These are phyloP conservation scores for Gastrophysa polygoni DNA, from an alignment of 2,888 invertebrate genomes.

Conservation along the genomic window DNA sequence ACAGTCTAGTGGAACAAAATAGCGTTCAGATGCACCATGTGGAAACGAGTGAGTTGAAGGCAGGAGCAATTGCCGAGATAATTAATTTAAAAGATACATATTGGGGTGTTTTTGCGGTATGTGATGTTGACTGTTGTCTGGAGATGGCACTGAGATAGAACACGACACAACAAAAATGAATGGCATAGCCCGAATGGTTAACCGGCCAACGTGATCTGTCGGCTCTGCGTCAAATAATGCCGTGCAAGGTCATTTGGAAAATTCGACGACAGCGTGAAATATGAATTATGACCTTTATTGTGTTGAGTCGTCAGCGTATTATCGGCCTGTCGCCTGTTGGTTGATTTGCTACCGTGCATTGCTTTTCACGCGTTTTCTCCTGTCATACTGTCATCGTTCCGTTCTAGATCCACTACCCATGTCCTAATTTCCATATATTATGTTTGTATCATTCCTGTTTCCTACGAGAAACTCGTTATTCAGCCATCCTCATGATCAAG, in stretches of 20 bases:
- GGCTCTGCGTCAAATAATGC: conserved; percentile 29
- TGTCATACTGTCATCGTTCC: background rate
- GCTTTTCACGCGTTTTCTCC: background rate
- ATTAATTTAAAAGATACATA: conserved; percentile 60
- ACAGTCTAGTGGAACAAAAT: no score
- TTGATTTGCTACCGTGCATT: background rate
- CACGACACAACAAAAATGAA: conserved; percentile 58
- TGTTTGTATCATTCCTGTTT: background rate
- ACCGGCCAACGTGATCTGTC: conserved; percentile 40
- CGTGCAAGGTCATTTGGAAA: conserved; percentile 11
- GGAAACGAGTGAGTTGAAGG: no score
- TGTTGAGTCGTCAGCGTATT: background rate
- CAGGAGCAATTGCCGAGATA: conserved; percentile 58
- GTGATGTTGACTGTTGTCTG: conserved; percentile 60
- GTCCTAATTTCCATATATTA: background rate
- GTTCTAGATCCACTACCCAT: background rate
- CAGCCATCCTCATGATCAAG: no score
- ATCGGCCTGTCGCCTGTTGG: background rate
- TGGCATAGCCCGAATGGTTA: conserved; percentile 49
- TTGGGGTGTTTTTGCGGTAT: conserved; percentile 59
- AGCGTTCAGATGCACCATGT: no score
- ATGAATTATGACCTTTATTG: conserved; percentile 16
- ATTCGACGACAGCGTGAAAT: conserved; percentile 7
- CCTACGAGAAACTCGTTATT: no score
- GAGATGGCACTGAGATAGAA: conserved; percentile 61